Conservation (phyloP, 2,113 vertebrate species). For the Chaetodon auriga region DNA sequence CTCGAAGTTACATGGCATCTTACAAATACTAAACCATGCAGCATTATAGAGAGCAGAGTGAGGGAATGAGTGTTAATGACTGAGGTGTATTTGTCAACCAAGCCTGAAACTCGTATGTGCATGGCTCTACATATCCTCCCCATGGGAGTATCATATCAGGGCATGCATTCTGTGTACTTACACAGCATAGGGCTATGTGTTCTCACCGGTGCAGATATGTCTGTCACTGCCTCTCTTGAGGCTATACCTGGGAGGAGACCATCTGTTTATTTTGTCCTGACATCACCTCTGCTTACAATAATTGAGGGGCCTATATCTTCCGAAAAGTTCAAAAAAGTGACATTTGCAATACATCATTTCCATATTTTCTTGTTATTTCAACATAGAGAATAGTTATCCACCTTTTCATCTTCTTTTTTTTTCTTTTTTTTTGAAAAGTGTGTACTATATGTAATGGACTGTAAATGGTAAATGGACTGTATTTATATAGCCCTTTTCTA, state of each 20-base stretch:
- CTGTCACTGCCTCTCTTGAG: constrained; percentile 73
- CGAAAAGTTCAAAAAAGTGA: constrained; percentile 33
- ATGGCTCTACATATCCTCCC: constrained; percentile 67
- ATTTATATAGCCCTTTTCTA: no score
- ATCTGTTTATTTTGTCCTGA: constrained; percentile 78
- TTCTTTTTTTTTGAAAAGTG: neutral
- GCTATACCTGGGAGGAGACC: constrained; percentile 56
- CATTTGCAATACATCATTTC: constrained; percentile 18
- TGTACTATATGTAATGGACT: neutral
- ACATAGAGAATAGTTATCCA: neutral
- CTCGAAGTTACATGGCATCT: constrained; percentile 27
- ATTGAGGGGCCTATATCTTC: constrained; percentile 33
- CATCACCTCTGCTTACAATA: constrained; percentile 61
- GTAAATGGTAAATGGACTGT: no score
- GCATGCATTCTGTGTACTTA: constrained; percentile 68
- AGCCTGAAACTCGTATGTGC: constrained; percentile 53
- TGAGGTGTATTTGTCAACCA: constrained; percentile 65
- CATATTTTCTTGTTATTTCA: neutral
- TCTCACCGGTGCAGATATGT: constrained; percentile 65
- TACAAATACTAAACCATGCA: constrained; percentile 36
- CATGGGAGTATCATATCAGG: constrained; percentile 59
- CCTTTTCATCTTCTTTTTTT: neutral
- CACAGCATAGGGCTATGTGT: constrained; percentile 45
- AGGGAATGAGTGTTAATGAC: constrained; percentile 56
- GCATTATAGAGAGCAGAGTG: constrained; percentile 35